phyloP scores from a whole-genome alignment of 2,797 vertebrate genomes.

The Crax fasciolata region DNA sequence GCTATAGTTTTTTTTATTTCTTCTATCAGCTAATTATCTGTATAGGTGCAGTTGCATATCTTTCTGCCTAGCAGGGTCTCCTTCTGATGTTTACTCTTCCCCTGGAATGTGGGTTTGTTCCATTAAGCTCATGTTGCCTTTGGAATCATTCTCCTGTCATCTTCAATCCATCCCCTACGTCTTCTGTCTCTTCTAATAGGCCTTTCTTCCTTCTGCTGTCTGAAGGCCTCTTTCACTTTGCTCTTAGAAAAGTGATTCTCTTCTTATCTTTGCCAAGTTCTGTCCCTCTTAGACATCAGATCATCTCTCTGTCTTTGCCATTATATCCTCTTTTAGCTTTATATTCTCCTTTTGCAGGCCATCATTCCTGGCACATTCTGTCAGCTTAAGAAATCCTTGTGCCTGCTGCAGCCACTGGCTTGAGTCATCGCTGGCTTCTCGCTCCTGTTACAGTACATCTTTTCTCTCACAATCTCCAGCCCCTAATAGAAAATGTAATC shows the following conservation, averaged over 20 bases:
- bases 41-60: not conserved
- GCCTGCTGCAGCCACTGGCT: not conserved
- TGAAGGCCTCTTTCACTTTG: not conserved
- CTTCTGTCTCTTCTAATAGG: not conserved
- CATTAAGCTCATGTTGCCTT: not conserved
- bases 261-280: not conserved
- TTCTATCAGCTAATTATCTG: not conserved
- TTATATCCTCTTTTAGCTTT: not conserved
- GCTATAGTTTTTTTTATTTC: not conserved
- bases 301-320: not conserved
- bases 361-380: not conserved
- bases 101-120: not conserved
- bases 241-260: not conserved
- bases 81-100: not conserved
- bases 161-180: not conserved
- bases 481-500: not conserved
- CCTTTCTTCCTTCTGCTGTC: not conserved
- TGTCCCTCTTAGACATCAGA: not conserved
- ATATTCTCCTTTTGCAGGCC: not conserved
- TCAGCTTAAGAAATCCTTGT: not conserved
- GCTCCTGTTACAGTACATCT: not conserved
- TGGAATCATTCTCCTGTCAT: not conserved
- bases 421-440: not conserved
- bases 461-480: not conserved
- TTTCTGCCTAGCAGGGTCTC: not conserved